Conservation (phyloP, 2,888 invertebrate species). For the Lottia gigantea region DNA sequence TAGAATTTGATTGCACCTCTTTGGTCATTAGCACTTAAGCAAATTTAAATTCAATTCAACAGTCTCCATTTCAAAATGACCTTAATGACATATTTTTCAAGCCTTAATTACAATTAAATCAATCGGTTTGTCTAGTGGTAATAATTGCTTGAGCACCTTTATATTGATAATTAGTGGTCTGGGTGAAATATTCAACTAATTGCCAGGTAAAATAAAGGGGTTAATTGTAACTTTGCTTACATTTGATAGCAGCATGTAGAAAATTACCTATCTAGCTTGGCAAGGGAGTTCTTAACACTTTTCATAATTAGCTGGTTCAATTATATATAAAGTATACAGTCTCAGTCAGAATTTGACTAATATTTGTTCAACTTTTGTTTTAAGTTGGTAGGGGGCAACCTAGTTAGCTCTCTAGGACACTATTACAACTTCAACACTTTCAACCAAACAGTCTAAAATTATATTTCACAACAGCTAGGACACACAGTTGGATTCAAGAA, state of each 20-base stretch:
- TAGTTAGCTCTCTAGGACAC: too few relatives aligned
- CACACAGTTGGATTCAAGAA: not conserved
- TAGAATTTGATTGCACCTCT: too few relatives aligned
- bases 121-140: not conserved
- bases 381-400: not conserved
- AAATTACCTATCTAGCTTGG: not conserved
- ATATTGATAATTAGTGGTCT: slow-evolving; percentile 1
- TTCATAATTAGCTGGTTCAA: not conserved
- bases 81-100: too few relatives aligned
- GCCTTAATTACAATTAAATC: too few relatives aligned
- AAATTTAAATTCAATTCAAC: too few relatives aligned
- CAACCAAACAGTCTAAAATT: not conserved
- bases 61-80: too few relatives aligned
- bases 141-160: not conserved
- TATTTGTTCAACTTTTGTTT: not conserved
- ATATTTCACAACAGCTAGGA: not conserved
- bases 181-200: not conserved
- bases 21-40: too few relatives aligned
- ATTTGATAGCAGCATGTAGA: not conserved
- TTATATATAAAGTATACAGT: not conserved
- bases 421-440: not conserved
- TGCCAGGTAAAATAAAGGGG: not conserved
- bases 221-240: not conserved
- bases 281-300: not conserved
- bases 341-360: slow-evolving; percentile 1